Conservation (phyloP, 2,888 invertebrate genomes). For the Steinernema hermaphroditum region DNA sequence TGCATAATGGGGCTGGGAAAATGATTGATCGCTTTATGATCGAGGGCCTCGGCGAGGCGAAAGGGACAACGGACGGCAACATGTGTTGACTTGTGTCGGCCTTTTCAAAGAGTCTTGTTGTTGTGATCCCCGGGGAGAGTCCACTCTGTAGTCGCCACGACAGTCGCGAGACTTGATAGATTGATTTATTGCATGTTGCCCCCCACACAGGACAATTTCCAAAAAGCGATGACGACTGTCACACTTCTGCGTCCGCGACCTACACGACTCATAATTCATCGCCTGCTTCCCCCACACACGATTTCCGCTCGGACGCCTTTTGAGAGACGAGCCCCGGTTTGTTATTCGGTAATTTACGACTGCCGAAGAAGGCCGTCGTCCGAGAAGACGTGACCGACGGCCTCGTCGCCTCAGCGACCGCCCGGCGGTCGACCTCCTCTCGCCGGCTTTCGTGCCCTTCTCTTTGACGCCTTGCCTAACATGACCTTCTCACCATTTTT, state of each 20-base stretch:
- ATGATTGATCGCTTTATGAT: constrained; percentile 29
- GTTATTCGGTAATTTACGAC: constrained; percentile 27
- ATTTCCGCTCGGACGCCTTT: constrained; percentile 10
- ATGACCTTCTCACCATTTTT: too few species aligned
- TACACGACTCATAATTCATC: constrained; percentile 27
- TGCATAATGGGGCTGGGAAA: constrained; percentile 29
- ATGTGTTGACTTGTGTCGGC: constrained; percentile 6
- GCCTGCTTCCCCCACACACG: not conserved
- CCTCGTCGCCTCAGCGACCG: too few species aligned
- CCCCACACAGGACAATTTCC: too few species aligned
- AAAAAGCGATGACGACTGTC: not conserved
- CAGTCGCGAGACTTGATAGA: too few species aligned
- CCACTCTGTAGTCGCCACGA: too few species aligned
- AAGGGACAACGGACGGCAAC: constrained; percentile 23
- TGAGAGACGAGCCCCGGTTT: not conserved
- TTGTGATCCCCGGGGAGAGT: constrained; percentile 11
- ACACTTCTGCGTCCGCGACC: constrained; percentile 12
- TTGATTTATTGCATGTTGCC: too few species aligned
- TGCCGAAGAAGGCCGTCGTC: too few species aligned
- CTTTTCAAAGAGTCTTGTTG: constrained; percentile 5
- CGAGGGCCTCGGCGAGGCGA: not conserved
- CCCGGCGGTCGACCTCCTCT: too few species aligned
- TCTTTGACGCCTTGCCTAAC: too few species aligned
- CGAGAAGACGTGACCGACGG: too few species aligned
- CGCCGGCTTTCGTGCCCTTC: too few species aligned